Base-by-base conservation (phyloP, 2,113 vertebrate species). In the Leptobrachium ailaonicum region DNA sequence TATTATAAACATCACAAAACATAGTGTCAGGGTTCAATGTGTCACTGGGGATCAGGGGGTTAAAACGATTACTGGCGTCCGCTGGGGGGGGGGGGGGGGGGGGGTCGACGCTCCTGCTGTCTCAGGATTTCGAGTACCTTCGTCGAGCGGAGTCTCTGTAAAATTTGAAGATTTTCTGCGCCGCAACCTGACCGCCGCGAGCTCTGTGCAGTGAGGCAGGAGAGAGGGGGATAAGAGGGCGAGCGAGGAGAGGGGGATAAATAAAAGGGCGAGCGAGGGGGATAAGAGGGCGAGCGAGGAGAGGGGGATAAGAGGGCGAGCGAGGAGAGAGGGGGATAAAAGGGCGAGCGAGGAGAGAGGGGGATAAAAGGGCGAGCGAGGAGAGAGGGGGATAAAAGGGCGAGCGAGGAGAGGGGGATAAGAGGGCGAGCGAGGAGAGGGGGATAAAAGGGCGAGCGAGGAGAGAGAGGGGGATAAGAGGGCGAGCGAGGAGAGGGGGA, bases 131-230 rank as follows among this genome's bases (percentile, higher is more conserved):
- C 80, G 95, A 98, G 82, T 96, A 97, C 41, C 92, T 88, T 12
- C 94, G 90, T 63, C 83, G 87, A 47, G 95, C 86, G 0, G 95
- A 96, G 79, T 96, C 92, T 13, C 94, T 93, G 89, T 96, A 97
- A 92, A 98, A 98, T 81, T 89, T 88, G 86, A 98, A 98, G 85
- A 98, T 79, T 43, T 92, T 87, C 70, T 93, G 87, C 0, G 96
- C 91, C 0, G 95, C 93, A 0, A 86, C 87, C 85, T 95, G 96
- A 63, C 94, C 0, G 92, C 83, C 0, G 91, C 96, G 10, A 98
- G 74, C 95, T 96, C 83, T 94, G 93, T 97, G 96, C 85, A 96
- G 90, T 98, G 93, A 0, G 69, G 9, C 44, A 54, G 70, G 66
- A 77, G 0, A 0, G 0, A 12, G 4, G 4, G 45, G 44, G 6